Base-by-base conservation (phyloP, 2,113 vertebrate species). In the Baryphthengus martii region DNA sequence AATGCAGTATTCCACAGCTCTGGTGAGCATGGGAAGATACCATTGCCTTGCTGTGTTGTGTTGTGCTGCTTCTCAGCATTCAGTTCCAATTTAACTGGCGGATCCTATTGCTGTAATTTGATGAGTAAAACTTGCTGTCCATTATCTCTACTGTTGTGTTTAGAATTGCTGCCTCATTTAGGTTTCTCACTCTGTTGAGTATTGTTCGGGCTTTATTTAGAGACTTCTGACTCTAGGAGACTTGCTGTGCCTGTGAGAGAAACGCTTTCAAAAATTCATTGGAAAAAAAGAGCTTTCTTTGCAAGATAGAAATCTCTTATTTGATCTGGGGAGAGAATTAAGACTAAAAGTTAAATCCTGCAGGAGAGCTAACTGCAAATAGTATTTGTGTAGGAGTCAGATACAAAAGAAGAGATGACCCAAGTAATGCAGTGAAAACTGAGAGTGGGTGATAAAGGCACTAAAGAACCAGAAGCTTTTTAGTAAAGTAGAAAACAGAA, bases 291-390 rank as follows among this genome's bases (percentile, higher is more conserved):
- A 89, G n/a, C 53, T 63, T 91, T 94, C 89, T 85, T 88, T 80
- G 39, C 68, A 74, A 90, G 91, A 95, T 73, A 77, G 55, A 88
- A 91, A 96, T 96, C 90, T 96, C 65, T 85, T 50, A 88, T 90
- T 83, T 96, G 85, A 96, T 97, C 78, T 62, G 25, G n/a, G 49
- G 63, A 96, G 71, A 88, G 91, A 96, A 96, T 96, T 95, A 92
- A 95, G 93, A 93, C 79, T 93, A 49, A 68, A 93, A 86, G 79
- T 85, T 93, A 97, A 98, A 97, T 93, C 89, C 90, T 94, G 71
- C 58, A 91, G 94, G 80, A 25, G 17, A 93, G 85, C 88, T 95
- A 89, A 75, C 37, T 35, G 78, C 88, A 85, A 82, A 85, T 68
- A 63, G 45, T 73, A 63, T 94, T 96, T 95, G 49, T 91, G 67